A percentile compares a stretch with the other conserved stretches of the same genome.
Conservation (phyloP, 2,888 invertebrate species). For the Melitaea athalia region DNA sequence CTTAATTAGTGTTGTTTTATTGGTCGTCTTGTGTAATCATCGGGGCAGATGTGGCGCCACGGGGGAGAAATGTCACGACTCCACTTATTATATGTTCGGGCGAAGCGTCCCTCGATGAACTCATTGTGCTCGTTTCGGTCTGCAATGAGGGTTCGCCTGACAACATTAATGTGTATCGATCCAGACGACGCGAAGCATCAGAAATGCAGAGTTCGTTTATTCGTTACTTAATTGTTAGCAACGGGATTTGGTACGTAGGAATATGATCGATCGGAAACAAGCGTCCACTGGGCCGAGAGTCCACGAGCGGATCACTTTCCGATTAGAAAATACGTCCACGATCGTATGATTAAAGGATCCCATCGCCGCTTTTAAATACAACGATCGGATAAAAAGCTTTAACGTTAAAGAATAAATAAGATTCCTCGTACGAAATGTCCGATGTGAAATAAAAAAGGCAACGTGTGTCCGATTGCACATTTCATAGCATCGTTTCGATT, state of each 20-base stretch:
- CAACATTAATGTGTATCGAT: slow-evolving; percentile 39
- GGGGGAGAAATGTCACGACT: slow-evolving; percentile 66
- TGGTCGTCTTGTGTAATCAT: slow-evolving; percentile 51
- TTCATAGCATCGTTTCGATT: slow-evolving; percentile 66
- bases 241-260: slow-evolving; percentile 26
- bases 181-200: slow-evolving; percentile 39
- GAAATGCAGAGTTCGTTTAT: slow-evolving; percentile 33
- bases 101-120: slow-evolving; percentile 52
- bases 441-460: slow-evolving; percentile 9
- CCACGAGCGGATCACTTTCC: slow-evolving; percentile 8
- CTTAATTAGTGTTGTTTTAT: slow-evolving; percentile 54
- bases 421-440: slow-evolving; percentile 9
- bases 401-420: neutral
- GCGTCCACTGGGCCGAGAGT: slow-evolving; percentile 4
- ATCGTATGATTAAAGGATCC: slow-evolving; percentile 6
- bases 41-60: slow-evolving; percentile 58
- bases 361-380: slow-evolving; percentile 7
- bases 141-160: slow-evolving; percentile 31
- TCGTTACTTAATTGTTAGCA: slow-evolving; percentile 35
- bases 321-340: slow-evolving; percentile 14
- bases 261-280: slow-evolving; percentile 20
- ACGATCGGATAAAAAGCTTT: slow-evolving; percentile 11
- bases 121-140: slow-evolving; percentile 50
- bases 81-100: slow-evolving; percentile 43
- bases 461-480: slow-evolving; percentile 27